These are phyloP conservation scores for Dicycla oo DNA, from an alignment of 2,888 invertebrate genomes.

Conservation along the genomic window DNA sequence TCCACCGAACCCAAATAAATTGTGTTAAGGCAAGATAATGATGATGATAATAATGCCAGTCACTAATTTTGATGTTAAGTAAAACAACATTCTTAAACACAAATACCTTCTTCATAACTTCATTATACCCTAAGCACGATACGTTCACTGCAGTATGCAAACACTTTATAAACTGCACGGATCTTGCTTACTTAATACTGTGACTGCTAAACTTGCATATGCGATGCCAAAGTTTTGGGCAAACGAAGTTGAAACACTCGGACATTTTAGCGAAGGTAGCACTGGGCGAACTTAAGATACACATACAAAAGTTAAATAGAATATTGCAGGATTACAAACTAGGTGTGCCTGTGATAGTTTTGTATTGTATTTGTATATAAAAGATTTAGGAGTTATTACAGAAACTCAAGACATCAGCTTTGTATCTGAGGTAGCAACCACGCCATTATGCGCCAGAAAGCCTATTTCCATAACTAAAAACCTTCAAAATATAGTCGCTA, in stretches of 20 bases:
- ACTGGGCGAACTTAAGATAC: constrained; percentile 44
- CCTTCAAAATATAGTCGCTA: too few relatives aligned
- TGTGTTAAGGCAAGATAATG: too few relatives aligned
- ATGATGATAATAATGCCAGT: too few relatives aligned
- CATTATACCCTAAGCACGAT: not conserved
- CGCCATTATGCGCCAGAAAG: too few relatives aligned
- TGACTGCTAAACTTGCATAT: constrained; percentile 53
- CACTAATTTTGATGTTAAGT: too few relatives aligned
- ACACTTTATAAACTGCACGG: constrained; percentile 52
- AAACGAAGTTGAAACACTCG: constrained; percentile 44
- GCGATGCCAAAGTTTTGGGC: constrained; percentile 52
- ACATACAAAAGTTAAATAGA: constrained; percentile 39
- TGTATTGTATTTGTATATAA: not conserved
- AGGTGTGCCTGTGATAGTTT: not conserved
- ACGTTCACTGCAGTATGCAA: constrained; percentile 44
- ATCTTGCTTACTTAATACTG: constrained; percentile 47
- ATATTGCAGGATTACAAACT: constrained; percentile 32
- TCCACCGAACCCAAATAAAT: too few relatives aligned
- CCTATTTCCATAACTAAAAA: too few relatives aligned
- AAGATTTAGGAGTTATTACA: too few relatives aligned
- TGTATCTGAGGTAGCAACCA: too few relatives aligned
- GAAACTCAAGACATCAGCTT: too few relatives aligned
- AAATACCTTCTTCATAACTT: not conserved
- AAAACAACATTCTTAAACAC: too few relatives aligned
- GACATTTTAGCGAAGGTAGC: constrained; percentile 39